A percentile compares a stretch with the other conserved stretches of the same genome.
Conservation (phyloP, 2,797 vertebrate genomes). For the Galago senegalensis region DNA sequence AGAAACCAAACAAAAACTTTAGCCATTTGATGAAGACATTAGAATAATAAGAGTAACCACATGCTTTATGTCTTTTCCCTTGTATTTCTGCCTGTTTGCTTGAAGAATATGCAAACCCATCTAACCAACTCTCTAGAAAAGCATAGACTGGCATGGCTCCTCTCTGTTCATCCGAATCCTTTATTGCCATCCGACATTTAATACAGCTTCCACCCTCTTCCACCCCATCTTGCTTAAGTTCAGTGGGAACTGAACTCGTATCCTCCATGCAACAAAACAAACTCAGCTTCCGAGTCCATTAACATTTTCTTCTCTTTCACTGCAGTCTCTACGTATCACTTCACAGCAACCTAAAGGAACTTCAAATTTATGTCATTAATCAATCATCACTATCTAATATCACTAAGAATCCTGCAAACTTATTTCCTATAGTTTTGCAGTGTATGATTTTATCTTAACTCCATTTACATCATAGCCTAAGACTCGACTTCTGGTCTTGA, state of each 20-base stretch:
- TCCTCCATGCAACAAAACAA: constrained; percentile 9
- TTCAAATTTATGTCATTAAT: constrained; percentile 62
- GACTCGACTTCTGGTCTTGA: constrained; percentile 32
- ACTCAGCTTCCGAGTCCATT: not conserved
- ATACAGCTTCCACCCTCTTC: not conserved
- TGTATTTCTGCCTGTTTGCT: constrained; percentile 30
- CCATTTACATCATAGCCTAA: not conserved
- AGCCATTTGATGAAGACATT: not conserved
- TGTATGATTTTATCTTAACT: constrained; percentile 39
- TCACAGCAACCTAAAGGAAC: constrained; percentile 26
- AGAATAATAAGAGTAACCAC: not conserved
- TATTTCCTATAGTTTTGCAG: constrained; percentile 48
- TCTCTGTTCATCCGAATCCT: not conserved
- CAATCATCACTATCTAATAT: constrained; percentile 67
- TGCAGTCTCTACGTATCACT: constrained; percentile 19
- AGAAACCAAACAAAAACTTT: constrained; percentile 24
- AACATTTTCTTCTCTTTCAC: constrained; percentile 69
- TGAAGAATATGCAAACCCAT: constrained; percentile 17
- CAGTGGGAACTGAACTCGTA: not conserved
- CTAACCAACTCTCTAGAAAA: not conserved
- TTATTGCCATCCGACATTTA: not conserved
- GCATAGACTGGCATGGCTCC: not conserved
- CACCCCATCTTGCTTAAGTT: not conserved
- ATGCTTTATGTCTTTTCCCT: not conserved
- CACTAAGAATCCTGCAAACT: constrained; percentile 31